Evolutionary conservation across 1,140 invertebrate species (phyloP), one percentile per base, ranked within the genome.

Genomic region (Drosophila sulfurigaster): DNA sequence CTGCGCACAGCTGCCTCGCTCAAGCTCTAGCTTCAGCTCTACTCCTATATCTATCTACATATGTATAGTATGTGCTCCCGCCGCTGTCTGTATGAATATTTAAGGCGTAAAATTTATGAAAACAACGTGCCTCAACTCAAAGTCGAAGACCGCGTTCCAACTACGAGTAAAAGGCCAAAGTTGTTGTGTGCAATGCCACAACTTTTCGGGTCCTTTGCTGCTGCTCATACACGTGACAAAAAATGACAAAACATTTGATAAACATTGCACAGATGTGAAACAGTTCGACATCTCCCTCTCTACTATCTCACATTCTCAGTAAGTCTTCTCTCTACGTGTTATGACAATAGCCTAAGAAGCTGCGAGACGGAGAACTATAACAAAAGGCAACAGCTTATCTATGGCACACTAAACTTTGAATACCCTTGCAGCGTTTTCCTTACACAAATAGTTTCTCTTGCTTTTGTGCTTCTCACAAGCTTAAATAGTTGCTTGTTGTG

Each of bases 101-200:
- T 87, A 87, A 87, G 83, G 83, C 83, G 69, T 78, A 71, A 73
- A 87, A 87, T 87, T 87, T 87, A 87, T 88, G 83, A 87, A 87
- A 87, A 87, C 83, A 87, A 87, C 83, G 85, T 87, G 83, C 83
- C 80, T 57, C 76, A 64, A 82, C 64, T 79, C 46, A 57, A 76
- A 75, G 64, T 56, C 57, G 45, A 62, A 56, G 60, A 43, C 60
- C 41, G 30, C 38, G 32, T 16, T 13, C 62, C 49, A 66, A 70
- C 71, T 68, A 20, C 20, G 20, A 20, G 20, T 20, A 25, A 77
- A 79, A 77, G 75, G 20, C 70, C 30, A 75, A 80, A 86, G 78
- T 89, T 88, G 6, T 8, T 32, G 20, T 32, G 73, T 81, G 77
- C 73, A 87, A 69, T 88, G 83, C 70, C 68, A 25, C 20, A 88